phyloP scores from a whole-genome alignment of 2,113 vertebrate species.

The Chelonoidis abingdonii region DNA sequence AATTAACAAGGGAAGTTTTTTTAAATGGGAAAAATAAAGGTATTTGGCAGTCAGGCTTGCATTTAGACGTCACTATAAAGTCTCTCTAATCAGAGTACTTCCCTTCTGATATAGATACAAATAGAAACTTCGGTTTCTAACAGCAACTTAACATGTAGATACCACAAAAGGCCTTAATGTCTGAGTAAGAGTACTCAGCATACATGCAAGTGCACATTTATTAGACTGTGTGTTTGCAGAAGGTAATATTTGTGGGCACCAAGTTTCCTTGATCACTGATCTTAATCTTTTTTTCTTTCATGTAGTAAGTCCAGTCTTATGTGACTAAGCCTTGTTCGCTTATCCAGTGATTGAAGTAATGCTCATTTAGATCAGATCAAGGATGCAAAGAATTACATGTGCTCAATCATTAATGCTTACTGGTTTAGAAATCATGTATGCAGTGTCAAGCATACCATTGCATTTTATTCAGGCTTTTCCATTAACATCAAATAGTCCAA shows the following conservation, averaged over 20 bases:
- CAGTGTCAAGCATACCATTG: neutral
- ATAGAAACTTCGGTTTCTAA: neutral
- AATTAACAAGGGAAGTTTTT: neutral
- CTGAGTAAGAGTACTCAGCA: rapidly evolving
- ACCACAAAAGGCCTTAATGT: neutral
- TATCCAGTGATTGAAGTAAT: neutral
- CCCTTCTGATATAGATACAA: neutral
- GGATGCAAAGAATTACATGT: neutral
- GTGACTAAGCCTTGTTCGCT: neutral
- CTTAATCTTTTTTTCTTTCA: slow-evolving; percentile 6
- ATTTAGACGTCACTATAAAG: neutral
- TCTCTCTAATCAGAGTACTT: neutral
- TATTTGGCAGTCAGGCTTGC: neutral
- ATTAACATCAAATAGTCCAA: neutral
- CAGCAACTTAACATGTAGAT: rapidly evolving
- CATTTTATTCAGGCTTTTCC: neutral
- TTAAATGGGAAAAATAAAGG: neutral
- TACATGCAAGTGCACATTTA: slow-evolving; percentile 24
- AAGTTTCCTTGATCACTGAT: slow-evolving; percentile 52
- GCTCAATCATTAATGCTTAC: neutral
- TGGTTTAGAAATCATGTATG: neutral
- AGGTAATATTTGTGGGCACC: neutral
- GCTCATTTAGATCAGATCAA: slow-evolving; percentile 11
- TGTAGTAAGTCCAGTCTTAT: slow-evolving; percentile 21
- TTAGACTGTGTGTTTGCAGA: neutral